These are phyloP conservation scores for Neodon shergylaensis DNA, from an alignment of 2,113 vertebrate genomes.

Conservation along the genomic window DNA sequence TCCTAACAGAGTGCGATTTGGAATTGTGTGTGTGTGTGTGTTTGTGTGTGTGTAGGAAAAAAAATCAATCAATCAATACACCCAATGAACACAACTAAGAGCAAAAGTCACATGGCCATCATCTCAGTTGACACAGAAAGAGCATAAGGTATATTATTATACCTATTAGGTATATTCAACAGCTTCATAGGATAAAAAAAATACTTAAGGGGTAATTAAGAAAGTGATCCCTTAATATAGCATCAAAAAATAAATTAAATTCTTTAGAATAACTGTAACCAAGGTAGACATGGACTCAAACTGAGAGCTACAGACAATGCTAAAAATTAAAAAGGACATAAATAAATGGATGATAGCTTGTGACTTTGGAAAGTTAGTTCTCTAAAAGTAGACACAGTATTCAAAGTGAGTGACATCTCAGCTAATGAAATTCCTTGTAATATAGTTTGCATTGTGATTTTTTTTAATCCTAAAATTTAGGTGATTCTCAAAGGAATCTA, in stretches of 20 bases:
- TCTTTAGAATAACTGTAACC: too few relatives aligned
- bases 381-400: background rate
- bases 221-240: background rate
- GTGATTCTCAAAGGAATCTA: background rate
- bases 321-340: background rate
- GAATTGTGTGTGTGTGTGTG: too few relatives aligned
- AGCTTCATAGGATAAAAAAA: background rate
- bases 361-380: background rate
- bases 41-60: background rate
- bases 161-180: background rate
- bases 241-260: background rate
- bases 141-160: background rate
- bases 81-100: background rate
- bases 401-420: background rate
- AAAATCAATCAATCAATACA: background rate
- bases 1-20: background rate
- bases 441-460: background rate
- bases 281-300: background rate
- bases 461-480: background rate
- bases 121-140: background rate
- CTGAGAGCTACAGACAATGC: background rate
- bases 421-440: background rate
- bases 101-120: background rate
- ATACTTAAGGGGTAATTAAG: background rate
- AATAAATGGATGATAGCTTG: background rate